phyloP scores from a whole-genome alignment of 2,113 vertebrate genomes.

The Silurus glanis region DNA sequence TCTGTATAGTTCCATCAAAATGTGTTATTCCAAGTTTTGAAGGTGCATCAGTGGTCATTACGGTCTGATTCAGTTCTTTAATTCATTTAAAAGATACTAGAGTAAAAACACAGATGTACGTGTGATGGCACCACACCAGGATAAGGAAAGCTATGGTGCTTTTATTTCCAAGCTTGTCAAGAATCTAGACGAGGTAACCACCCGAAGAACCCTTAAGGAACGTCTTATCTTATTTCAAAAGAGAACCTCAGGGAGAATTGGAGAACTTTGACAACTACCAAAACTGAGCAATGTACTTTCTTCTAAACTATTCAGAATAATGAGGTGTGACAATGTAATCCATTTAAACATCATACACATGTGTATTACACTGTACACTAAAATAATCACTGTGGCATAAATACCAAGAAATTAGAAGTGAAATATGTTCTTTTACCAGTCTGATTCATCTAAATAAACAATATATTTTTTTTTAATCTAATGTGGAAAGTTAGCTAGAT shows the following conservation, averaged over 20 bases:
- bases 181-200: background rate
- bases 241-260: background rate
- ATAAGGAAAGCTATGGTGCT: background rate
- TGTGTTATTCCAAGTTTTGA: background rate
- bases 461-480: no score
- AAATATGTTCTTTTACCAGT: background rate
- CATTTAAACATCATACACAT: background rate
- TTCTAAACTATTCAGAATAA: background rate
- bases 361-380: background rate
- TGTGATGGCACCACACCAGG: background rate
- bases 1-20: background rate
- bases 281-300: background rate
- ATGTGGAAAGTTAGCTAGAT: no score
- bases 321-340: background rate
- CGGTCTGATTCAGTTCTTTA: background rate
- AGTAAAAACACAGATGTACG: background rate
- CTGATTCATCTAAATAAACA: background rate
- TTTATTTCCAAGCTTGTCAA: background rate
- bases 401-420: background rate
- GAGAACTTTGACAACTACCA: background rate
- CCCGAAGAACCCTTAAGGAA: background rate
- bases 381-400: background rate
- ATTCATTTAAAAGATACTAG: background rate
- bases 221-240: background rate
- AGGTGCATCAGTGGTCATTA: background rate